These are phyloP conservation scores for Astropecten irregularis DNA, from an alignment of 53 echinoderm and acorn worm genomes.

Conservation along the genomic window DNA sequence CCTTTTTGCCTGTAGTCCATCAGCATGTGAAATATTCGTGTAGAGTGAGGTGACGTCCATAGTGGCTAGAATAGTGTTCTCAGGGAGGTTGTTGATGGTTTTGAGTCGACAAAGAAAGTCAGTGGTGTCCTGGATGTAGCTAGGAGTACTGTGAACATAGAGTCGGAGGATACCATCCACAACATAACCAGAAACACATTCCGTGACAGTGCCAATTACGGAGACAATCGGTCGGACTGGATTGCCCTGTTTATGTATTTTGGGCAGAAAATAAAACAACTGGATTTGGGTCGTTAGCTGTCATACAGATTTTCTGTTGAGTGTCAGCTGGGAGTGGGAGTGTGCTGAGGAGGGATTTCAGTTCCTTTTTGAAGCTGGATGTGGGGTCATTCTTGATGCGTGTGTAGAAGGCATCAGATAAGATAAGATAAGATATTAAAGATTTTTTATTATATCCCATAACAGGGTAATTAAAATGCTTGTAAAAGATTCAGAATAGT, in stretches of 20 bases:
- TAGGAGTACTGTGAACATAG: neutral
- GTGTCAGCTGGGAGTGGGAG: neutral
- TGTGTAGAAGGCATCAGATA: neutral
- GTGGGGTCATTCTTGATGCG: neutral
- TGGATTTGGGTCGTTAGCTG: neutral
- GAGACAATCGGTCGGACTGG: slow-evolving; percentile 12
- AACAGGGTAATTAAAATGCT: too few relatives aligned
- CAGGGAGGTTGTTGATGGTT: neutral
- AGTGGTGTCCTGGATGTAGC: neutral
- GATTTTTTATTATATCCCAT: too few relatives aligned
- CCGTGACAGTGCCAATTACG: neutral
- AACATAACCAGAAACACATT: neutral
- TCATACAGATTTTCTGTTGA: neutral
- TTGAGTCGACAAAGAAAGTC: neutral
- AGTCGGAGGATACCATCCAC: neutral
- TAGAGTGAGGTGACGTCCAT: slow-evolving; percentile 19
- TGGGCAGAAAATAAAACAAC: slow-evolving; percentile 2
- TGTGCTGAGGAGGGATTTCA: neutral
- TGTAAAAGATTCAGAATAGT: too few relatives aligned
- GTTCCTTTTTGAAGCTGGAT: neutral
- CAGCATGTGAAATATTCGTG: slow-evolving; percentile 17
- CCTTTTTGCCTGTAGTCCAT: neutral
- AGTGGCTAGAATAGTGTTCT: slow-evolving; percentile 4
- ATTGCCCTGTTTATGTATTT: slow-evolving; percentile 1
- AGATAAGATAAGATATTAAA: too few relatives aligned